Base-by-base conservation (phyloP, 2,113 vertebrate species). In the Sapayoa aenigma region DNA sequence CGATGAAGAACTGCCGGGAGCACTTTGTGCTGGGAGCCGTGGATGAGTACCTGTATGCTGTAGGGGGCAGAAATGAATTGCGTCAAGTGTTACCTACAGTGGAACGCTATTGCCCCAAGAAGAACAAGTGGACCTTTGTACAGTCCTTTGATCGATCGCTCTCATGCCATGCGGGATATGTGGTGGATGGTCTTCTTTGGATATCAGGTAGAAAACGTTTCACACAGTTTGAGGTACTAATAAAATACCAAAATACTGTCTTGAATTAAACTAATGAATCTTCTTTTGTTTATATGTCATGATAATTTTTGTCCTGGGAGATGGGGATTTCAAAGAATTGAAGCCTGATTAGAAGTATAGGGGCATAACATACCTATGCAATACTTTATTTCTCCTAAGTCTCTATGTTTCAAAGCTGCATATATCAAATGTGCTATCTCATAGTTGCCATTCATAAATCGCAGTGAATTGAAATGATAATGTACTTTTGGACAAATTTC, bases 61-160 rank as follows among this genome's bases (percentile, higher is more conserved):
- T 98, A 1, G 99, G 99, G 33, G 99, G 99, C 79, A 98, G 99
- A 50, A 99, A 99, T 11, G 99, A 99, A 78, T 96, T 99, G 85
- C 98, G 99, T 13, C 99, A 99, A 89, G 99, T 99, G 65, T 96
- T 99, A 85, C 99, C 99, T 15, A 99, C 99, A 0, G 99, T 99
- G 49, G 99, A 99, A 93, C 98, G 99, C 17, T 99, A 99, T 59
- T 99, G 99, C 90, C 99, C 99, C 87, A 98, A 98, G 98, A 99
- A 98, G 98, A 99, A 99, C 98, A 99, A 99, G 90, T 99, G 99
- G 99, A 98, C 98, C 89, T 99, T 99, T 85, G 99, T 99, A 82
- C 99, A 99, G 93, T 97, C 99, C 44, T 99, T 99, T 77, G 99
- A 99, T 97, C 98, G 98, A n/a, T 99, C 99, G 2, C 98, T 99